phyloP scores from a whole-genome alignment of 2,113 vertebrate genomes.

The Zosterops lateralis region DNA sequence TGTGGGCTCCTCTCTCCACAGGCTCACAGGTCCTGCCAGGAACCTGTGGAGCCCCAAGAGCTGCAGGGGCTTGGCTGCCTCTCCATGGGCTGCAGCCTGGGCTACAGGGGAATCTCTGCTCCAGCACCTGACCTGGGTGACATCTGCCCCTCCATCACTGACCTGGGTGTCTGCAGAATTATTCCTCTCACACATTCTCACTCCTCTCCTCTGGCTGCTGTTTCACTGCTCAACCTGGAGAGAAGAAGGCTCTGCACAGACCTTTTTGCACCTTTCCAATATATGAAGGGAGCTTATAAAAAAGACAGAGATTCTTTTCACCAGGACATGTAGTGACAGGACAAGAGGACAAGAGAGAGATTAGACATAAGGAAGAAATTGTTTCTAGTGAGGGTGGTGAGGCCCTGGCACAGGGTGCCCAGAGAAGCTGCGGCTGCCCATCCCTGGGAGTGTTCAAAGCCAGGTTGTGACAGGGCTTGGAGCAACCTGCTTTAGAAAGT shows the following conservation, averaged over 20 bases:
- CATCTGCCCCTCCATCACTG: not conserved
- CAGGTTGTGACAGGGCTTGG: not conserved
- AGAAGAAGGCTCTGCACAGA: not conserved
- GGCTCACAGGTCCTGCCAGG: not conserved
- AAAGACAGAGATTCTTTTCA: not conserved
- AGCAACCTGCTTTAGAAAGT: not conserved
- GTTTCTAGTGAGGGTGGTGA: not conserved
- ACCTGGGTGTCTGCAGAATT: not conserved
- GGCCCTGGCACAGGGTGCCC: not conserved
- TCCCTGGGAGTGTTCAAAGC: not conserved
- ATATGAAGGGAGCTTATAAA: not conserved
- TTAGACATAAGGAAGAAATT: not conserved
- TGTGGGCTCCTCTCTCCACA: fast-evolving
- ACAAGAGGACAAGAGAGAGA: not conserved
- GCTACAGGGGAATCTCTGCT: not conserved
- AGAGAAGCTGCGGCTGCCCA: not conserved
- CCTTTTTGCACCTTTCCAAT: not conserved
- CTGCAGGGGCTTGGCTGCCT: not conserved
- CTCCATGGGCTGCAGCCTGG: not conserved
- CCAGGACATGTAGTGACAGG: fast-evolving
- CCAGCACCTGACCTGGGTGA: not conserved
- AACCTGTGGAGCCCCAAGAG: not conserved
- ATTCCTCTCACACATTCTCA: not conserved
- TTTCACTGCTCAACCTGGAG: not conserved
- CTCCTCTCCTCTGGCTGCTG: not conserved